A percentile compares a stretch with the other conserved stretches of the same genome.
Conservation (phyloP, 2,797 vertebrate species). For the Mionectes olivaceus region DNA sequence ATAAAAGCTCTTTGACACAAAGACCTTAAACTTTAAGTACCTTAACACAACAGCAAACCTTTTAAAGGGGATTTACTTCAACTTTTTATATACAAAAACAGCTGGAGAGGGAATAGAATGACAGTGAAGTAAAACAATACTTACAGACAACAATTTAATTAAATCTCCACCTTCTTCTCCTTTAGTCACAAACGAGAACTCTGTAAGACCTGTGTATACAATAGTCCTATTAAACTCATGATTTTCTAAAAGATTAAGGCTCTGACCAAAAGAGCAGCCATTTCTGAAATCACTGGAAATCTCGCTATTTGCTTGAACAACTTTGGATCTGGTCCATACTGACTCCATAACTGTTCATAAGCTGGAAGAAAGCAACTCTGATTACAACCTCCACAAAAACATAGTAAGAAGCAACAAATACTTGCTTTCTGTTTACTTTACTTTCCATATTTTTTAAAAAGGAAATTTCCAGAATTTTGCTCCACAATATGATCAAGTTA, state of each 20-base stretch:
- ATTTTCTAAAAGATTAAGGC: conserved; percentile 21
- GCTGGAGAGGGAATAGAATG: conserved; percentile 23
- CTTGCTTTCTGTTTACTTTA: conserved; percentile 6
- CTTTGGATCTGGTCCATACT: conserved; percentile 10
- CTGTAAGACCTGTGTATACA: neutral
- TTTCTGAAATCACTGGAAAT: conserved; percentile 1
- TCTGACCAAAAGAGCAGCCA: neutral
- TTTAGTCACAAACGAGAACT: conserved; percentile 11
- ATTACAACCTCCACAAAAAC: conserved; percentile 26
- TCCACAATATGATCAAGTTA: neutral
- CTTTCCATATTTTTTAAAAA: neutral
- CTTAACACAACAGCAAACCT: conserved; percentile 29
- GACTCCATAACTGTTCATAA: neutral
- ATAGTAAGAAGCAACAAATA: neutral
- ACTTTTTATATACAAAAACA: conserved; percentile 25
- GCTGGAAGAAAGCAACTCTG: conserved; percentile 18
- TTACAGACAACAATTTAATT: neutral
- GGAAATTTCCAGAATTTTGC: neutral
- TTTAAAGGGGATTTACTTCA: conserved; percentile 34
- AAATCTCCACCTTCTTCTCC: conserved; percentile 23
- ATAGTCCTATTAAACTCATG: neutral
- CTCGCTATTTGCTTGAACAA: neutral
- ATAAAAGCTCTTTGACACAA: conserved; percentile 35
- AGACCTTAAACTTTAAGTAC: conserved; percentile 41
- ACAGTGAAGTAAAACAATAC: conserved; percentile 51